phyloP scores from a whole-genome alignment of 2,797 vertebrate species.

The Parauchenoglanis ngamensis region DNA sequence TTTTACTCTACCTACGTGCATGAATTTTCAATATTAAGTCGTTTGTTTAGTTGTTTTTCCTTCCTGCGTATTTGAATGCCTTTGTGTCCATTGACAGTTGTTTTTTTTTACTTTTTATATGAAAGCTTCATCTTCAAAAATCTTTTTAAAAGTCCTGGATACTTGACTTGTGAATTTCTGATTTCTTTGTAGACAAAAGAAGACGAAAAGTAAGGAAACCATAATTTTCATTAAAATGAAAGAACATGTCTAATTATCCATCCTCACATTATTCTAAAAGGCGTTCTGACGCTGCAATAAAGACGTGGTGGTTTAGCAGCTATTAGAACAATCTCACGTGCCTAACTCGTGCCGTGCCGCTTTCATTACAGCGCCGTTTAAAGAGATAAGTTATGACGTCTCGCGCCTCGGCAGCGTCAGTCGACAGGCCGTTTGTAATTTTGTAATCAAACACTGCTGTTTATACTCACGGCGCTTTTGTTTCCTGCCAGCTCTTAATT shows the following conservation, averaged over 20 bases:
- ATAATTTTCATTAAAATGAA: neutral
- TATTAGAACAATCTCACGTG: neutral
- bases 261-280: neutral
- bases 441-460: conserved; percentile 18
- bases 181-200: neutral
- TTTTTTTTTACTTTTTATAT: neutral
- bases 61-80: neutral
- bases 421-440: neutral
- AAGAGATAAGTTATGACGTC: conserved; percentile 18
- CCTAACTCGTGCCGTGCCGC: neutral
- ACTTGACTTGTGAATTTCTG: neutral
- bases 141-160: neutral
- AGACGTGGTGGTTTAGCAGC: conserved; percentile 14
- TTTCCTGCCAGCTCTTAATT: conserved; percentile 43
- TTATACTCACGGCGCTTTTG: conserved; percentile 15
- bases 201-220: neutral
- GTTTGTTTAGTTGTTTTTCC: too few species aligned
- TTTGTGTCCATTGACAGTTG: neutral
- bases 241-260: neutral
- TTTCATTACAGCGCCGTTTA: neutral
- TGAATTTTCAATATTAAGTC: too few species aligned
- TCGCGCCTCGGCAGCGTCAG: neutral
- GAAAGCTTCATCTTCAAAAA: neutral
- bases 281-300: neutral
- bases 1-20: neutral